phyloP scores from a whole-genome alignment of 2,113 vertebrate species.

The Gavia stellata region DNA sequence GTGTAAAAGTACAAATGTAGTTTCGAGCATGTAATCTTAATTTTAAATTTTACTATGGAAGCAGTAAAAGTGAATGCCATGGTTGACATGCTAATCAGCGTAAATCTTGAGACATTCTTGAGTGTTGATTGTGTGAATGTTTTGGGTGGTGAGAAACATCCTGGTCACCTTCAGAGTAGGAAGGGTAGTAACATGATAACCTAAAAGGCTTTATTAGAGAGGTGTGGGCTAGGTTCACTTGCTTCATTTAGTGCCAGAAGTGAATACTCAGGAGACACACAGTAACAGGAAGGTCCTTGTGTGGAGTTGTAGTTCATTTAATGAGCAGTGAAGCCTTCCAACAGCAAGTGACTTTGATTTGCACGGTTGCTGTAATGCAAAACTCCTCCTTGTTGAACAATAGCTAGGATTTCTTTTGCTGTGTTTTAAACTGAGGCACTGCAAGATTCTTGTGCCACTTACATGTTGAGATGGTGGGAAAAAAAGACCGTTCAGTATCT shows the following conservation, averaged over 20 bases:
- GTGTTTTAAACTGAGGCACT: background rate
- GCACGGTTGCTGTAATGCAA: background rate
- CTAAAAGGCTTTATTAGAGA: background rate
- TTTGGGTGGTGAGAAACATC: background rate
- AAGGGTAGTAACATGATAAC: background rate
- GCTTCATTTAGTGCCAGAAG: background rate
- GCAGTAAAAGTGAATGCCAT: background rate
- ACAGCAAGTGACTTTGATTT: background rate
- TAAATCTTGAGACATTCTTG: background rate
- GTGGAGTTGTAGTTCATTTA: accelerated
- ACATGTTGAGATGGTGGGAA: background rate
- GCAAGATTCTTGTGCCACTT: background rate
- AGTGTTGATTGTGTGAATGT: background rate
- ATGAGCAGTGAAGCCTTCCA: background rate
- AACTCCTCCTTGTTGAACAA: background rate
- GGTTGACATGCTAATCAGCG: accelerated
- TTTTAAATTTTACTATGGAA: background rate
- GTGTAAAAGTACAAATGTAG: background rate
- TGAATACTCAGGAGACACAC: accelerated
- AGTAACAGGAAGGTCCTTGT: background rate
- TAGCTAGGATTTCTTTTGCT: background rate
- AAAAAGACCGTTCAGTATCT: background rate
- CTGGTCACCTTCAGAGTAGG: background rate
- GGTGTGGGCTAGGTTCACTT: background rate
- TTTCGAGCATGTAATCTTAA: background rate